Percentiles rank a stretch among this genome's conserved stretches.
Evolutionary conservation across 2,797 vertebrate genomes (phyloP).

Genomic region (Spheniscus humboldti): DNA sequence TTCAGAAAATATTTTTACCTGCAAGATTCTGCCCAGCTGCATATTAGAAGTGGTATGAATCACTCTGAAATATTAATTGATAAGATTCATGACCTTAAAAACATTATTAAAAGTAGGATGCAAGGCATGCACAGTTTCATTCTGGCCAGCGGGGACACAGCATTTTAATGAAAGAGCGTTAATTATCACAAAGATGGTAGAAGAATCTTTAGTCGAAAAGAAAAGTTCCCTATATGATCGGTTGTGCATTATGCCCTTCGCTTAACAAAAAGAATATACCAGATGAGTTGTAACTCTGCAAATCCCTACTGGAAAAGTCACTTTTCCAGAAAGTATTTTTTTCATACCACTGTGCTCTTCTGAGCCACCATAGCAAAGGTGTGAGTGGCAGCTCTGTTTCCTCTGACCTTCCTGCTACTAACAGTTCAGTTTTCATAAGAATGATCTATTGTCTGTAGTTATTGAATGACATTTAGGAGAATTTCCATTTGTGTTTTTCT

Average conservation of each 20-base stretch:
- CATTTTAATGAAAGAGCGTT: slow-evolving; percentile 52
- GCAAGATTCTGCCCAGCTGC: not conserved
- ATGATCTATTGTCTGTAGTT: not conserved
- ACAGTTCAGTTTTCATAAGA: not conserved
- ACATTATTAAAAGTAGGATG: slow-evolving; percentile 11
- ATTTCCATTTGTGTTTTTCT: slow-evolving; percentile 24
- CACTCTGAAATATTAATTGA: slow-evolving; percentile 58
- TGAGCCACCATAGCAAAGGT: not conserved
- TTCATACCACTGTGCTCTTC: not conserved
- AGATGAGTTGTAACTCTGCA: not conserved
- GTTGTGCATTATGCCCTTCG: not conserved
- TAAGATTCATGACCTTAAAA: slow-evolving; percentile 55
- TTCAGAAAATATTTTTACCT: slow-evolving; percentile 60
- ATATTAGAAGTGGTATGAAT: slow-evolving; percentile 44
- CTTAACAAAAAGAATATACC: not conserved
- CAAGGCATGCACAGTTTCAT: not conserved
- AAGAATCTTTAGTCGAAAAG: not conserved
- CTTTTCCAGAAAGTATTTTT: not conserved
- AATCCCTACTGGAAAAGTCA: slow-evolving; percentile 28
- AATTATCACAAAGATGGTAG: slow-evolving; percentile 38
- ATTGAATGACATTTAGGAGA: slow-evolving; percentile 37
- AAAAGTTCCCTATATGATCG: not conserved
- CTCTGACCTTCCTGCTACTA: slow-evolving; percentile 23
- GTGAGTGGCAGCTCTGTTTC: slow-evolving; percentile 19
- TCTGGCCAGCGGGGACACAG: slow-evolving; percentile 4